Conservation (phyloP, 1,140 invertebrate genomes). For the Platyscapa corneri region DNA sequence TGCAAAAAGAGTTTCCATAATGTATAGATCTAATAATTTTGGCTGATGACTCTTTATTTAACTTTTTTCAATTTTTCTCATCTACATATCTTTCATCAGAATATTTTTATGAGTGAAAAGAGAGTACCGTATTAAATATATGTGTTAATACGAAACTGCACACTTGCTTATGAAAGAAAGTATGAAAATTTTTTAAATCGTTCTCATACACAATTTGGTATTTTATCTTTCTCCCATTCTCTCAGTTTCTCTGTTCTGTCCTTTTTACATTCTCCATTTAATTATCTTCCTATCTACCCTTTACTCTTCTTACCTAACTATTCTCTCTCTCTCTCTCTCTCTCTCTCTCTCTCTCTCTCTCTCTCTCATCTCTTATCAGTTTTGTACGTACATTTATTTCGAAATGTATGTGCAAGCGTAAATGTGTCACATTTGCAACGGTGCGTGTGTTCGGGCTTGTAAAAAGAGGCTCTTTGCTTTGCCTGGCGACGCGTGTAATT, state of each 20-base stretch:
- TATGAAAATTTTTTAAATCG: neutral
- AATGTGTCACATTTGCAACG: neutral
- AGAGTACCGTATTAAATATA: neutral
- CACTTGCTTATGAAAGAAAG: neutral
- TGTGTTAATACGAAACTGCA: neutral
- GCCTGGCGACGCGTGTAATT: conserved; percentile 69
- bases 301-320: too few species aligned
- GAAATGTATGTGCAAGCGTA: neutral
- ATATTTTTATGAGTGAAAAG: neutral
- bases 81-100: neutral
- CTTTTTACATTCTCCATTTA: too few species aligned
- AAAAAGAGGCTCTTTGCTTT: conserved; percentile 63
- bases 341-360: neutral
- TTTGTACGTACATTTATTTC: neutral
- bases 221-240: neutral
- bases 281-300: too few species aligned
- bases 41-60: neutral
- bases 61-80: neutral
- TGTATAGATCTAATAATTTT: neutral
- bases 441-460: neutral
- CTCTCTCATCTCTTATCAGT: neutral
- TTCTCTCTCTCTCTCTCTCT: neutral
- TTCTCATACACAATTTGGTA: neutral
- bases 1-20: neutral
- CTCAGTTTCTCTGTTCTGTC: neutral